A percentile compares a stretch with the other conserved stretches of the same genome.
phyloP scores from a whole-genome alignment of 2,797 vertebrate genomes.

The Silurus aristotelis region DNA sequence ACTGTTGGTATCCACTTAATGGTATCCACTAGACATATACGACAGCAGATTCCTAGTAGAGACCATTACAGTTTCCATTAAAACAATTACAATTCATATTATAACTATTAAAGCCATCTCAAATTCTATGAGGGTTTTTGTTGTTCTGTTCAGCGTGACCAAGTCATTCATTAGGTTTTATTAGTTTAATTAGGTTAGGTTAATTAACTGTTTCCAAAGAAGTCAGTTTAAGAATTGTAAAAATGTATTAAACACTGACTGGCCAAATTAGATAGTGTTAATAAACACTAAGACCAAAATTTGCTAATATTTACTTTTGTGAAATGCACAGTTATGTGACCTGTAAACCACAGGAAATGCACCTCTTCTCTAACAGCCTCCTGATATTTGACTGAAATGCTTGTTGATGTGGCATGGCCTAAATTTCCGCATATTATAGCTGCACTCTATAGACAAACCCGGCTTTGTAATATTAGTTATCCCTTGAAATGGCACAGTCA shows the following conservation, averaged over 20 bases:
- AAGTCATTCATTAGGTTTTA: background rate
- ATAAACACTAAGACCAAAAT: background rate
- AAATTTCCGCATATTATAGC: conserved; percentile 41
- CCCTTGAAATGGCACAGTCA: background rate
- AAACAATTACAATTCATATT: too few relatives aligned
- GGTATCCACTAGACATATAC: background rate
- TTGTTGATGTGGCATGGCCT: conserved; percentile 70
- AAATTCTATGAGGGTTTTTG: too few relatives aligned
- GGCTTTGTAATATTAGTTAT: background rate
- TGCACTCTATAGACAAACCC: background rate
- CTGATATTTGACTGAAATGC: background rate
- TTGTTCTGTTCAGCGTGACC: too few relatives aligned
- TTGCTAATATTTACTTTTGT: background rate
- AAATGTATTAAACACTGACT: background rate
- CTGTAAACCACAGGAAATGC: background rate
- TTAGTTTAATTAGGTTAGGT: too few relatives aligned
- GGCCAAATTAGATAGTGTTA: background rate
- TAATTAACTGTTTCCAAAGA: background rate
- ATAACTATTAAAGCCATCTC: too few relatives aligned
- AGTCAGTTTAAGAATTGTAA: background rate
- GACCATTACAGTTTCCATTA: too few relatives aligned
- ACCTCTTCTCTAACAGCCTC: background rate
- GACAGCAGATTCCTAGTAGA: background rate
- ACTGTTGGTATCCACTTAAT: too few relatives aligned
- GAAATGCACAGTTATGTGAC: background rate